Evolutionary conservation across 2,888 invertebrate species (phyloP), one percentile per base, ranked within the genome.

Genomic region (Lysandra coridon): DNA sequence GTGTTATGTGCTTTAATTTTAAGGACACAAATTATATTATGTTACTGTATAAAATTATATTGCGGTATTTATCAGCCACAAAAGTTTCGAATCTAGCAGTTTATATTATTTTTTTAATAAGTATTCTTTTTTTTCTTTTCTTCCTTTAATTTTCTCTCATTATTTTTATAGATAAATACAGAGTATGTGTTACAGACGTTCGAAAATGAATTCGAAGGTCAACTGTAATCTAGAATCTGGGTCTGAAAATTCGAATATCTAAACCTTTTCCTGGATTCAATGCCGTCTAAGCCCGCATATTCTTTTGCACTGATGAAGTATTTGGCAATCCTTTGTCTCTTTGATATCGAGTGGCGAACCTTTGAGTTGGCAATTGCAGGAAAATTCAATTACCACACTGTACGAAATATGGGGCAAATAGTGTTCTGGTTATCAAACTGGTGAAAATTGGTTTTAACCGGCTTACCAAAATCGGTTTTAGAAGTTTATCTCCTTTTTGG

Each of bases 321-420:
- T 76, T 53, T 76, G 57, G 30, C 57, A 53, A 76, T 53, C 76
- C 53, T 76, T 76, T 76, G 76, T 76, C 53, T 49, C 76, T 53
- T 57, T 76, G 75, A 53, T 53, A 30, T 53, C 4, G 76, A 33
- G 76, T 76, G 33, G 30, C 14, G 30, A 53, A 53, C 57, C 76
- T 76, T 57, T 76, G 76, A 33, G 57, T 75, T 17, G 57, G 17
- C 57, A 53, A 53, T 76, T 76, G 33, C 37, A 33, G 57, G 37
- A 53, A 76, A 76, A 76, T 76, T 53, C 53, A 57, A 76, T 57
- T 57, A 76, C 14, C 33, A 14, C 23, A 30, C 17, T 23, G 74
- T 74, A 69, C 33, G 44, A 23, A 74, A 74, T 23, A 44, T 44
- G 74, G 44, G 69, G 14, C 33, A 33, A 33, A 33, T 10, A 69